Percentiles rank a stretch among this genome's conserved stretches.
phyloP scores from a whole-genome alignment of 2,797 vertebrate species.

The Paedocypris micromegethes region DNA sequence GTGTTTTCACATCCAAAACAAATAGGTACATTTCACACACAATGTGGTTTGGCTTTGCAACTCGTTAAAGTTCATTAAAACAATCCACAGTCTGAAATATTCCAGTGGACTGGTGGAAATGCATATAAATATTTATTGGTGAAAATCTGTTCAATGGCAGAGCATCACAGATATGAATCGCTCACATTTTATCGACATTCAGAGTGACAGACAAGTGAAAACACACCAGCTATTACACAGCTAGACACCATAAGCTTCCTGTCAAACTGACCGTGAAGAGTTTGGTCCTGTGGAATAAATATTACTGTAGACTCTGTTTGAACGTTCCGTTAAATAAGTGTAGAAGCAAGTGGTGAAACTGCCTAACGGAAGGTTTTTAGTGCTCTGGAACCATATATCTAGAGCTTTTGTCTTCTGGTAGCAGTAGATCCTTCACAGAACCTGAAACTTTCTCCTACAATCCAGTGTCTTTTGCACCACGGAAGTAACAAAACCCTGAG shows the following conservation, averaged over 20 bases:
- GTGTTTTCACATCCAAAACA: slow-evolving; percentile 5
- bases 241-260: slow-evolving; percentile 33
- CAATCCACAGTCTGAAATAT: too few relatives aligned
- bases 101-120: too few relatives aligned
- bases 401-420: slow-evolving; percentile 16
- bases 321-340: background rate
- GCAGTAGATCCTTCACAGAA: slow-evolving; percentile 49
- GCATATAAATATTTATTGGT: too few relatives aligned
- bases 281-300: slow-evolving; percentile 41
- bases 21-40: slow-evolving; percentile 1
- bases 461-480: slow-evolving; percentile 41
- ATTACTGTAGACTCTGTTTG: background rate
- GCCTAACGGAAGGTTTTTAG: slow-evolving; percentile 1
- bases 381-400: background rate
- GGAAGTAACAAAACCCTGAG: slow-evolving; percentile 61
- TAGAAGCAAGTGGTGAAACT: slow-evolving; percentile 2
- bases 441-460: slow-evolving; percentile 47
- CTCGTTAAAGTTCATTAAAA: too few relatives aligned
- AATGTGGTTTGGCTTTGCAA: too few relatives aligned
- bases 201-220: slow-evolving; percentile 27
- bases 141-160: too few relatives aligned
- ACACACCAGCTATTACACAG: slow-evolving; percentile 38
- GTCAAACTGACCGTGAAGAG: slow-evolving; percentile 27
- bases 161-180: too few relatives aligned
- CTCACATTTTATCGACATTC: slow-evolving; percentile 22